Percentiles rank a stretch among this genome's conserved stretches.
These are phyloP conservation scores for Verasper variegatus DNA, from an alignment of 2,113 vertebrate species.

Conservation along the genomic window DNA sequence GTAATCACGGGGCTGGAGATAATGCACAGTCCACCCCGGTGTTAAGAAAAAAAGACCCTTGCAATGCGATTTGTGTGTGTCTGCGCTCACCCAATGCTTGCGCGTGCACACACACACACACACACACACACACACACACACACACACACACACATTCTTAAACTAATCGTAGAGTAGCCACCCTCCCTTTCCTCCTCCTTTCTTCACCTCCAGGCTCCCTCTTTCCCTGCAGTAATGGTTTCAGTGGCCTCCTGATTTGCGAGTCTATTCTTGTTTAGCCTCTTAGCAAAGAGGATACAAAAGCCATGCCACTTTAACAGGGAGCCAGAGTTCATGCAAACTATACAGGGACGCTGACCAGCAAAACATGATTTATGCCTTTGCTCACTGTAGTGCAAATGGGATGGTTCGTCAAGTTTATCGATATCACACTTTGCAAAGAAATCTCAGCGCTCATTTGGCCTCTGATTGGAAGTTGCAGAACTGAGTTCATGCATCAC, in stretches of 20 bases:
- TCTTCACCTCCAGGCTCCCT: conserved; percentile 71
- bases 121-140: conserved; percentile 5
- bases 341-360: neutral
- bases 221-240: conserved; percentile 60
- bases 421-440: neutral
- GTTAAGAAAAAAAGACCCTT: conserved; percentile 69
- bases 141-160: conserved; percentile 60
- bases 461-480: neutral
- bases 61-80: conserved; percentile 30
- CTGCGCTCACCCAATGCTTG: neutral
- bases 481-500: neutral
- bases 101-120: neutral
- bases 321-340: conserved; percentile 10
- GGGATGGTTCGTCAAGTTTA: too few species aligned
- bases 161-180: conserved; percentile 67
- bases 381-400: neutral
- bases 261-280: conserved; percentile 79
- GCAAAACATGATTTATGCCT: neutral
- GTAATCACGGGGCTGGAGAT: conserved; percentile 76
- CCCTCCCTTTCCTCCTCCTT: conserved; percentile 61
- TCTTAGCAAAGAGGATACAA: conserved; percentile 72
- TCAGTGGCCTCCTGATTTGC: conserved; percentile 74
- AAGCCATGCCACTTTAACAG: conserved; percentile 57
- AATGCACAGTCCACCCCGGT: conserved; percentile 62
- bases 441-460: neutral